Conservation (phyloP, 37 sponge, comb jelly and placozoan genomes). For the Petrosia ficiformis region DNA sequence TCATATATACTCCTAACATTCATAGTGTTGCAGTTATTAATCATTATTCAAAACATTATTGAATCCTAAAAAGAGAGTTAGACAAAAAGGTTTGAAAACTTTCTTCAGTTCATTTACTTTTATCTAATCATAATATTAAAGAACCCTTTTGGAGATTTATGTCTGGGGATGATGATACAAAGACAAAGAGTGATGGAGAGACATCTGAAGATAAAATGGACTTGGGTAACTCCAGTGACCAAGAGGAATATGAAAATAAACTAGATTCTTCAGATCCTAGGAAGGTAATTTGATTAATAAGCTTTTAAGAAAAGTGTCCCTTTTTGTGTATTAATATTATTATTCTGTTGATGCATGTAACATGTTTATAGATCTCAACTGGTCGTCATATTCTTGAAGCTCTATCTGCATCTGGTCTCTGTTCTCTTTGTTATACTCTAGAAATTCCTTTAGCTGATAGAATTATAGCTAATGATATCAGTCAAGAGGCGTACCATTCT, state of each 20-base stretch:
- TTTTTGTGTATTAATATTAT: too few species aligned
- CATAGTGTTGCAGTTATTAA: conserved; percentile 72
- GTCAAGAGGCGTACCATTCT: conserved; percentile 55
- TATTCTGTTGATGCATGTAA: too few species aligned
- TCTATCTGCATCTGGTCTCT: conserved; percentile 91
- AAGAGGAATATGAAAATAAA: too few species aligned
- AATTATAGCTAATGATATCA: conserved; percentile 89
- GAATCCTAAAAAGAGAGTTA: conserved; percentile 7
- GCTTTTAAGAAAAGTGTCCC: too few species aligned
- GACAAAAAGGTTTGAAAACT: conserved; percentile 28
- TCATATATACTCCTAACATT: not conserved
- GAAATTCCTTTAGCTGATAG: conserved; percentile 66
- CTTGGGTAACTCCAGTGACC: too few species aligned
- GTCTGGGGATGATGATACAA: not conserved
- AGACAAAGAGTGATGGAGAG: not conserved
- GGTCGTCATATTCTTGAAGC: conserved; percentile 71
- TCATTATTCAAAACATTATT: conserved; percentile 40
- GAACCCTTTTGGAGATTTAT: not conserved
- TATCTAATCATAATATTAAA: not conserved
- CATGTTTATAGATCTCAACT: too few species aligned
- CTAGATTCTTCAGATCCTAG: too few species aligned
- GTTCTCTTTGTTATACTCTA: conserved; percentile 89
- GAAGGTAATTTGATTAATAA: too few species aligned
- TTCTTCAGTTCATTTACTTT: too few species aligned
- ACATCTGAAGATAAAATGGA: not conserved